Percentiles rank a stretch among this genome's conserved stretches.
These are phyloP conservation scores for Pteropus rufus DNA, from an alignment of 2,797 vertebrate species.

Conservation along the genomic window DNA sequence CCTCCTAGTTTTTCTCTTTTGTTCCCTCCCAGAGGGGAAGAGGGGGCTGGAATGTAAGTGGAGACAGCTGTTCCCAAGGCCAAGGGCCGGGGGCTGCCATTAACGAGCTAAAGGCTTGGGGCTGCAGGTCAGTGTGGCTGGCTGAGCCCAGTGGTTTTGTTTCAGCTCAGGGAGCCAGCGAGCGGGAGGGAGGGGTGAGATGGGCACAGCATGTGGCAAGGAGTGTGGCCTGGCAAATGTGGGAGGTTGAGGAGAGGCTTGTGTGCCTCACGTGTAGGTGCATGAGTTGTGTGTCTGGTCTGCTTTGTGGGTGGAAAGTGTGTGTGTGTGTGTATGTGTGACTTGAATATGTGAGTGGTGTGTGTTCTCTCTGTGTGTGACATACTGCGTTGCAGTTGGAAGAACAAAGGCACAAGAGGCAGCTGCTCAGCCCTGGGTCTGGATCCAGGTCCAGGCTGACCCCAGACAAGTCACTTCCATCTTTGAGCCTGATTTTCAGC, in stretches of 20 bases:
- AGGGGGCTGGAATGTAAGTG: background rate
- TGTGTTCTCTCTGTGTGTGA: background rate
- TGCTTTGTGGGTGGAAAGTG: background rate
- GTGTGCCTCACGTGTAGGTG: background rate
- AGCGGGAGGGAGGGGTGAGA: background rate
- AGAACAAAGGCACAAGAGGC: background rate
- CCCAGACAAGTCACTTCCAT: background rate
- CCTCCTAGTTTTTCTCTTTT: background rate
- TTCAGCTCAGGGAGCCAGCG: background rate
- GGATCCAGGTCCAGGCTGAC: background rate
- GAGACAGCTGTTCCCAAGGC: slow-evolving; percentile 62
- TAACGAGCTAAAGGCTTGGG: slow-evolving; percentile 6
- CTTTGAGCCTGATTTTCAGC: background rate
- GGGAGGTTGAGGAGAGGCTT: too few species aligned
- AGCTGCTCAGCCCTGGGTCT: background rate
- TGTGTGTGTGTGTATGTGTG: background rate
- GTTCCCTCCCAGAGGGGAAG: background rate
- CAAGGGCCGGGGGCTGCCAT: background rate
- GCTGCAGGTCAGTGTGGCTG: background rate
- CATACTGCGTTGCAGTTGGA: background rate
- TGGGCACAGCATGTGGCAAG: background rate
- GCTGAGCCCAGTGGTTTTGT: slow-evolving; percentile 24
- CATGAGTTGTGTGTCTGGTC: background rate
- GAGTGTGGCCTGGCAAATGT: background rate
- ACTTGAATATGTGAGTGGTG: background rate